Evolutionary conservation across 1,140 invertebrate genomes (phyloP).

Genomic region (Heliothis subflexa): DNA sequence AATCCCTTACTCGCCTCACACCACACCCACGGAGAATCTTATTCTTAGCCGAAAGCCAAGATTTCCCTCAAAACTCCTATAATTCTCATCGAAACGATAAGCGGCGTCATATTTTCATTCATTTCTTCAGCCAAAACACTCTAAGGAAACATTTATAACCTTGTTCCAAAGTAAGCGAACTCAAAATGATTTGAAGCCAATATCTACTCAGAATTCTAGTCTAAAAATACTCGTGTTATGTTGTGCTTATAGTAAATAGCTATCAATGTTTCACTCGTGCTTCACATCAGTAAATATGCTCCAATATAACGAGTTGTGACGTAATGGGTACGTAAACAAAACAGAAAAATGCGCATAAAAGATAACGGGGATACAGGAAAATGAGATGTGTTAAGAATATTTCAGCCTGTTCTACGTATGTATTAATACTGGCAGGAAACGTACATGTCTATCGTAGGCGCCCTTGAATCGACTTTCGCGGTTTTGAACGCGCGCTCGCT

Average conservation of each 20-base stretch:
- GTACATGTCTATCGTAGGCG: constrained; percentile 55
- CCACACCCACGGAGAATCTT: constrained; percentile 22
- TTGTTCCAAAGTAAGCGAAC: constrained; percentile 29
- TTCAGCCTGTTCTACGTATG: constrained; percentile 21
- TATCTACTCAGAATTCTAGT: constrained; percentile 31
- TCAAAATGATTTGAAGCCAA: constrained; percentile 42
- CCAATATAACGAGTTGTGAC: constrained; percentile 23
- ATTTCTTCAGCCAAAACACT: constrained; percentile 23
- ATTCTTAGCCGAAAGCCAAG: constrained; percentile 16
- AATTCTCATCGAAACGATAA: background rate
- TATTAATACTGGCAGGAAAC: constrained; percentile 46
- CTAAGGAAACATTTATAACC: constrained; percentile 32
- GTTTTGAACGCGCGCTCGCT: constrained; percentile 43
- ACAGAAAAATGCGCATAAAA: constrained; percentile 40
- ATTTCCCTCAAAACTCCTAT: constrained; percentile 12
- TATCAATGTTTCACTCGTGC: constrained; percentile 34
- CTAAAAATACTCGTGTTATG: constrained; percentile 36
- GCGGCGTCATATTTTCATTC: constrained; percentile 20
- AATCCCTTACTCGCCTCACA: constrained; percentile 17
- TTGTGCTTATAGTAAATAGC: constrained; percentile 36
- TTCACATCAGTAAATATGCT: constrained; percentile 34
- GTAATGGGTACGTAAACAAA: constrained; percentile 34
- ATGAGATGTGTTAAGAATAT: constrained; percentile 29
- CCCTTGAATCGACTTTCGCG: constrained; percentile 63
- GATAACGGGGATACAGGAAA: background rate